Evolutionary conservation across 1,140 invertebrate species (phyloP), one percentile per base, ranked within the genome.

Genomic region (Ctenoplectra terminalis): DNA sequence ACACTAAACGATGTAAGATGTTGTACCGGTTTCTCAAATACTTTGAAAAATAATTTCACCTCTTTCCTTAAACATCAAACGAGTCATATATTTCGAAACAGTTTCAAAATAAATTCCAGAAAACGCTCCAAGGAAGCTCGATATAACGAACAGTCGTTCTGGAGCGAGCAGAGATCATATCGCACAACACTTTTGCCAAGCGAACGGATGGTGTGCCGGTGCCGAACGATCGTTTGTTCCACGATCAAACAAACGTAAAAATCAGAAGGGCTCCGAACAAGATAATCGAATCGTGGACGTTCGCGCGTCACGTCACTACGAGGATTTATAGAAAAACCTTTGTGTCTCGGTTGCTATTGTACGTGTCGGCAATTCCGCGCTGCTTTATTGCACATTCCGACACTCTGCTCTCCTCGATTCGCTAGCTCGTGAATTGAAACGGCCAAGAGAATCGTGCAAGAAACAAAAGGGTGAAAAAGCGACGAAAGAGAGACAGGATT

Each of bases 351-450:
- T 86, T 58, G 80, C 46, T 63, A 66, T 78, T 84, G 72, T 75
- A 76, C 71, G 58, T 66, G 56, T 56, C 46, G 52, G 37, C 61
- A 26, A 52, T 84, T 76, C 46, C 63, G 63, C 74, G 40, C 48
- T 46, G 76, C 67, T 86, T 83, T 88, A 88, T 86, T 86, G 87
- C 87, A 61, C 83, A 87, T 88, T 88, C 86, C 79, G 79, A 75
- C 66, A 79, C 85, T 81, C 50, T 80, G 31, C 34, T 46, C 69
- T 73, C 61, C 29, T 58, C 67, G 82, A 72, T 74, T 85, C 84
- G 48, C n/a, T 17, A 60, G n/a, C 40, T 60, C 46, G 34, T 29
- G 64, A 26, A 66, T 70, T 58, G 75, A n/a, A 11, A n/a, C 13
- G 34, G 34, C 5, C 37, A n/a, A 37, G 46, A 26, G 70, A 70